phyloP scores from a whole-genome alignment of 1,140 invertebrate genomes.

The Lasaia peninsularis region DNA sequence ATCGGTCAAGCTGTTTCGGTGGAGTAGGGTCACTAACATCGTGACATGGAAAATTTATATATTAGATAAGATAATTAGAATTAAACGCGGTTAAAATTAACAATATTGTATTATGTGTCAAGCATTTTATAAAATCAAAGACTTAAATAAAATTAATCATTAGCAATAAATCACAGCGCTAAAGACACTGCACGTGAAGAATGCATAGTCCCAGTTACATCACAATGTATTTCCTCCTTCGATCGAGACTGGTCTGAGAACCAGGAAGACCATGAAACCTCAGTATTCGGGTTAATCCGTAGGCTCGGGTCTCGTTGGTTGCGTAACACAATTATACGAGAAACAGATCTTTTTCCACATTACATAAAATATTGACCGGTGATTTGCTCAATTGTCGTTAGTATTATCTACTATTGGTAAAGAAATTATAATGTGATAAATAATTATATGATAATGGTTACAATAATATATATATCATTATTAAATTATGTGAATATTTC shows the following conservation, averaged over 20 bases:
- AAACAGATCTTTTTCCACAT: constrained; percentile 27
- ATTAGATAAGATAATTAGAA: too few species aligned
- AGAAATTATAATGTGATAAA: too few species aligned
- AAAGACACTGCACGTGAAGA: constrained; percentile 4
- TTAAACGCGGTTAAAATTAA: too few species aligned
- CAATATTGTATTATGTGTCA: too few species aligned
- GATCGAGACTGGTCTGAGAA: constrained; percentile 29
- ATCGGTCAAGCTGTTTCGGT: too few species aligned
- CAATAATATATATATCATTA: too few species aligned
- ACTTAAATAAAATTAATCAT: neutral
- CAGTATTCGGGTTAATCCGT: constrained; percentile 24
- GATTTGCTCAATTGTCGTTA: neutral
- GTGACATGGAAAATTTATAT: too few species aligned
- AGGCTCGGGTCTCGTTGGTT: constrained; percentile 25
- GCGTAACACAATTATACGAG: constrained; percentile 28
- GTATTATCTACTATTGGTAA: too few species aligned
- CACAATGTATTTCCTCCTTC: constrained; percentile 39
- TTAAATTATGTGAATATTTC: too few species aligned
- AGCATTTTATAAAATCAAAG: too few species aligned
- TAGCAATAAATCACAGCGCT: neutral
- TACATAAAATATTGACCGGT: constrained; percentile 23
- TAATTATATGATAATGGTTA: too few species aligned
- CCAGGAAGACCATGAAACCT: constrained; percentile 44
- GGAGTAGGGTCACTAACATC: too few species aligned
- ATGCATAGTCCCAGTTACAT: constrained; percentile 26